Base-by-base conservation (phyloP, 2,888 invertebrate genomes). In the Orchestes rusci region DNA sequence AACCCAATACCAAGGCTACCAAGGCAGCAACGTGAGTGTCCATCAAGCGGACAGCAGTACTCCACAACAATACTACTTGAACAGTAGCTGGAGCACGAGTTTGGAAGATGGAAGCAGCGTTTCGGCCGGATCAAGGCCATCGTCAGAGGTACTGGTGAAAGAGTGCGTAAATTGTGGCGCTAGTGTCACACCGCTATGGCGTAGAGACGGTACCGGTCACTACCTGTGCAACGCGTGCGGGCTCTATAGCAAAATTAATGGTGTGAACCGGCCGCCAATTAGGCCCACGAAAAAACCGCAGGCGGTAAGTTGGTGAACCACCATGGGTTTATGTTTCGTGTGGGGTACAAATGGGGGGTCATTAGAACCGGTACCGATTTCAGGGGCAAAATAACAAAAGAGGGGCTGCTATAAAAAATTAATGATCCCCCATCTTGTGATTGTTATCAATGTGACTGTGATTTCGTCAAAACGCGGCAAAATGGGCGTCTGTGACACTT, bases 201-300 rank as follows among this genome's bases (percentile, higher is more conserved):
- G 90, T 45, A 74, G 89, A 54, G 91, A 92, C 67, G 85, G 84
- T 46, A 84, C 85, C 23, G 89, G 89, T 7, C 85, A 89, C 66
- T 88, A 86, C 63, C 74, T 89, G 52, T 92, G 92, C 71, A 89
- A 89, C 68, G 87, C 88, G 35, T 92, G 93, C 65, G 79, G 74
- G 23, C 65, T 74, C 36, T 76, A 74, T 63, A 72, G 68, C 62
- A 73, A 76, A 64, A 77, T 75, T 69, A 77, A 79, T 66, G 77
- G 77, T 56, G 75, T 85, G 65, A 88, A 87, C 71, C 74, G 90
- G 53, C 88, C 88, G 45, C 73, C 82, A 48, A 81, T 85, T 63
- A 75, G 78, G 41, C 77, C 79, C 60, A 77, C 78, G 63, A 73
- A 77, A 56, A 80, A 80, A 66, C 76, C 77, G 43, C 75, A 75